Base-by-base conservation (phyloP, 2,888 invertebrate species). In the Branchinecta sandiegonensis region DNA sequence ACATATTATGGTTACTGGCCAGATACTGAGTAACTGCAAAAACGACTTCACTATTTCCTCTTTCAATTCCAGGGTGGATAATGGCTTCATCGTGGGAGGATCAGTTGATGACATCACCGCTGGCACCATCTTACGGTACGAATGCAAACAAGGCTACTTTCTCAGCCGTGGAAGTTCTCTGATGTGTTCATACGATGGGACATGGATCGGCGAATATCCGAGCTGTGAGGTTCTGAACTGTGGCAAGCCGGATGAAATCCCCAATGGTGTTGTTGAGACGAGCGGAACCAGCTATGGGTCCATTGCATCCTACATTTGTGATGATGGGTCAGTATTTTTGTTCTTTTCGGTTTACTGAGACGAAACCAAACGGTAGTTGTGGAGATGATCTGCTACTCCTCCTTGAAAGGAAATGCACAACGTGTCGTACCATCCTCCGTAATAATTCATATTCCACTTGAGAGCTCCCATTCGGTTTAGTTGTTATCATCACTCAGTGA, bases 101-200 rank as follows among this genome's bases (percentile, higher is more conserved):
- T 23, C 63, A 56, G 23, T 10, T 17, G 63, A 56, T 9, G 63
- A 23, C 48, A 46, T 70, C 71, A 72, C 11, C 46, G 70, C 69
- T 10, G 69, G 69, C 11, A 65, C 69, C 9, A 70, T 68, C n/a
- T 69, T 72, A 9, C 67, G 70, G 50, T 75, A 74, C 68, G 64
- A 63, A 6, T 77, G 77, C 69, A 69, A 72, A 9, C 71, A 73
- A 12, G 78, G 78, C 5, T 78, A 75, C 70, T 71, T 73, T 50
- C 69, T 77, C 48, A 68, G 69, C 37, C 77, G 77, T 17, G 70
- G 72, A 11, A 23, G 69, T 8, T 69, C 65, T 13, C 69, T 75
- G 46, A 74, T 69, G 12, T 78, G 78, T 72, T 71, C 72, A 10
- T 66, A 71, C 7, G 68, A 70, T 67, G 73, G 73, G 1, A 14